These are phyloP conservation scores for Agapornis canus DNA, from an alignment of 2,797 vertebrate species.

Conservation along the genomic window DNA sequence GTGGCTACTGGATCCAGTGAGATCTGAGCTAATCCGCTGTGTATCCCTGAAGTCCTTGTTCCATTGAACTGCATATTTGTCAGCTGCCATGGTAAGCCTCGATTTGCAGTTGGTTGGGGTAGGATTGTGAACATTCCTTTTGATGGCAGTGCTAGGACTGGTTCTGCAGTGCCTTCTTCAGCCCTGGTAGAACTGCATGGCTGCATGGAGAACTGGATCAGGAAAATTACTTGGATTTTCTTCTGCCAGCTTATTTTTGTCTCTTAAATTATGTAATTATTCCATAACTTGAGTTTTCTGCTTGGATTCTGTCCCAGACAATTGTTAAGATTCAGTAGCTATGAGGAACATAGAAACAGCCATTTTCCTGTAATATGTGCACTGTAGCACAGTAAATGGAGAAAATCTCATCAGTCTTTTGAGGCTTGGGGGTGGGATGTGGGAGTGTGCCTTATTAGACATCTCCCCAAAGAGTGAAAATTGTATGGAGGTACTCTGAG, in stretches of 20 bases:
- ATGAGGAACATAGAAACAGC: not conserved
- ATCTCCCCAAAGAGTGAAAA: conserved; percentile 37
- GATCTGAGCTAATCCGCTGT: not conserved
- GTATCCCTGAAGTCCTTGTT: not conserved
- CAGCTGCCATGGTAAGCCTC: not conserved
- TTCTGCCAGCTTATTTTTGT: conserved; percentile 34
- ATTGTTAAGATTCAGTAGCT: conserved; percentile 43
- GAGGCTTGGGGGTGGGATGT: conserved; percentile 26
- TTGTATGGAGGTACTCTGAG: conserved; percentile 8
- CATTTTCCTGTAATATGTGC: conserved; percentile 14
- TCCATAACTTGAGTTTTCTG: conserved; percentile 51
- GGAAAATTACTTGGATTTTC: not conserved
- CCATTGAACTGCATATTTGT: not conserved
- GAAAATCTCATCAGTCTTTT: conserved; percentile 35
- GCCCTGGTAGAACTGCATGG: not conserved
- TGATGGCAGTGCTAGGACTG: not conserved
- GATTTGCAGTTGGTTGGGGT: not conserved
- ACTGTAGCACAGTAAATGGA: conserved; percentile 18
- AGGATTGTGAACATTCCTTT: not conserved
- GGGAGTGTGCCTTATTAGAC: conserved; percentile 43
- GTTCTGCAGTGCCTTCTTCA: not conserved
- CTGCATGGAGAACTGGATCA: not conserved
- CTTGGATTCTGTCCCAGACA: conserved; percentile 47
- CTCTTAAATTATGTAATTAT: conserved; percentile 57
- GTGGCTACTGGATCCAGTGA: not conserved